Percentiles rank a stretch among this genome's conserved stretches.
phyloP scores from a whole-genome alignment of 2,888 invertebrate species.

The Tolmerus cingulatus region DNA sequence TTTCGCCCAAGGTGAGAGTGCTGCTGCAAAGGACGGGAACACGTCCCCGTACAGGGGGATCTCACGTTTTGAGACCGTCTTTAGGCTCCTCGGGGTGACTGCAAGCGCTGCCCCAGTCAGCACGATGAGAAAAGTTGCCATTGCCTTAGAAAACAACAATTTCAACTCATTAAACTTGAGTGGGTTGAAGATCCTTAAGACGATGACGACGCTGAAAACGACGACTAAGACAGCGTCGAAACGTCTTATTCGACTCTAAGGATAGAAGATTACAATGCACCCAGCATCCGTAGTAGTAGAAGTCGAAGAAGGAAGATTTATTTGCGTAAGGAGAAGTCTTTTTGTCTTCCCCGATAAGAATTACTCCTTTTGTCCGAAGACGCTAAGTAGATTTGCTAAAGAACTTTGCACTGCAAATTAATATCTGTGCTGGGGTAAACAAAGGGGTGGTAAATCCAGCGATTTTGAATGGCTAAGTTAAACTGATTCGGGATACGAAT shows the following conservation, averaged over 20 bases:
- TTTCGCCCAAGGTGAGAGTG: not conserved
- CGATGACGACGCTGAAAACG: not conserved
- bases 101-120: not conserved
- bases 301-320: not conserved
- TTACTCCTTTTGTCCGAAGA: not conserved
- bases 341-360: not conserved
- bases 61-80: constrained; percentile 1
- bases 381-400: not conserved
- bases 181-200: not conserved
- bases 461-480: not conserved
- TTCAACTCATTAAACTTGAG: not conserved
- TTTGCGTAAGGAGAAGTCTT: not conserved
- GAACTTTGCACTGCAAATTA: not conserved
- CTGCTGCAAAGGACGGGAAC: not conserved
- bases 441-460: not conserved
- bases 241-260: not conserved
- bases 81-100: not conserved
- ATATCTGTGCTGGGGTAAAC: not conserved
- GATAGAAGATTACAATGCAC: not conserved
- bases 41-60: not conserved
- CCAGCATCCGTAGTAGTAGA: no score
- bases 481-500: not conserved
- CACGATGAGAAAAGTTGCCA: not conserved
- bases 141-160: not conserved
- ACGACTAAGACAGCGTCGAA: not conserved